Base-by-base conservation (phyloP, 2,113 vertebrate genomes). In the Nannobrachium achirus region DNA sequence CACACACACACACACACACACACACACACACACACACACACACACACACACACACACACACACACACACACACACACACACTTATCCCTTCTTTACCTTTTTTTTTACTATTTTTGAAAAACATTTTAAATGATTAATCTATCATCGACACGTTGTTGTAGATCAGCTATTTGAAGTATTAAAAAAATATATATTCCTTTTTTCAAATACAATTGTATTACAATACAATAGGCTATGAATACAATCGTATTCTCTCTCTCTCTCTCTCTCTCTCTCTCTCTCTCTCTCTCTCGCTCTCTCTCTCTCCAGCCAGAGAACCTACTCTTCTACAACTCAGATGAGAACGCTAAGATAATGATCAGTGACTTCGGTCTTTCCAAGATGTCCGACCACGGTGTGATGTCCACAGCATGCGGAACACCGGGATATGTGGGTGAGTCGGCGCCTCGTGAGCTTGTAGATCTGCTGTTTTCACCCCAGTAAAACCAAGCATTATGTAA, bases 341-440 rank as follows among this genome's bases (percentile, higher is more conserved):
- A 96, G 72, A 95, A 98, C 41, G 93, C 97, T 2, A 98, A 97
- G 81, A 98, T 98, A 84, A 98, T 98, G 97, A 95, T 98, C 84
- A 98, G 94, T 6, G 97, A 98, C 80, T 98, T 98, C 0, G 97
- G 97, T 16, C 82, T 98, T 76, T 98, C 96, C 0, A 98, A 98
- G 81, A 95, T 96, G 69, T 73, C 95, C 55, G 96, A 97, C 76
- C 95, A 90, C 0, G 96, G 96, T 0, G 89, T 96, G 74, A 98
- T 98, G 96, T 97, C 95, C 41, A 98, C 97, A 0, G 96, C 96
- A 49, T 98, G 97, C 5, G 97, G 97, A 3, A 98, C 96, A 2
- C 96, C 96, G 0, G 96, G 96, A 88, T 98, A 98, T 0, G 97
- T 98, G 16, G 97, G 97, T 98, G 73, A 81, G 90, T 46, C 8